Evolutionary conservation across 2,113 vertebrate genomes (phyloP).

Genomic region (Oreochromis spilurus): DNA sequence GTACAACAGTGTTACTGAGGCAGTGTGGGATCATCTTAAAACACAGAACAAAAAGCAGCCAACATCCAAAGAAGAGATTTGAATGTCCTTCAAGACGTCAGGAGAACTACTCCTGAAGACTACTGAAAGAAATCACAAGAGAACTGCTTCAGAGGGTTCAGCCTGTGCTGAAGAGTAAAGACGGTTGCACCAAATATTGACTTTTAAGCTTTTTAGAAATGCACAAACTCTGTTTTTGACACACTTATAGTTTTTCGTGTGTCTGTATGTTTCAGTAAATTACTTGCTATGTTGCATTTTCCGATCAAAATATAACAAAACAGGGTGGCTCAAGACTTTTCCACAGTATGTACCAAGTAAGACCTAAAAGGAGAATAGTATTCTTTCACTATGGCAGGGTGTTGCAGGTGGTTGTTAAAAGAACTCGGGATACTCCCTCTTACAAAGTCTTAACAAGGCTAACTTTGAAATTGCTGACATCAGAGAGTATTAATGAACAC

Average conservation of each 20-base stretch:
- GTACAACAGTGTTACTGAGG: not conserved
- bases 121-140: not conserved
- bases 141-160: accelerated
- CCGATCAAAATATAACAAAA: accelerated
- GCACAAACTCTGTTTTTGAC: not conserved
- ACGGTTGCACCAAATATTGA: not conserved
- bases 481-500: not conserved
- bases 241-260: accelerated
- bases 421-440: not conserved
- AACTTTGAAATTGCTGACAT: not conserved
- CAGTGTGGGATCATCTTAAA: not conserved
- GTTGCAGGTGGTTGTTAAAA: not conserved
- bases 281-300: not conserved
- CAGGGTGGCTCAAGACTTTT: not conserved
- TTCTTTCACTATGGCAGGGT: not conserved
- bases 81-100: not conserved
- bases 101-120: not conserved
- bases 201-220: not conserved
- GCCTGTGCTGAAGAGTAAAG: not conserved
- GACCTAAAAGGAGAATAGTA: not conserved
- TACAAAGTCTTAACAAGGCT: not conserved
- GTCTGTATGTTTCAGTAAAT: not conserved
- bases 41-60: not conserved
- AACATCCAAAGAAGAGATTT: not conserved
- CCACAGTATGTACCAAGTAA: not conserved